A percentile compares a stretch with the other conserved stretches of the same genome.
Conservation (phyloP, 2,797 vertebrate genomes). For the Acipenser oxyrinchus region DNA sequence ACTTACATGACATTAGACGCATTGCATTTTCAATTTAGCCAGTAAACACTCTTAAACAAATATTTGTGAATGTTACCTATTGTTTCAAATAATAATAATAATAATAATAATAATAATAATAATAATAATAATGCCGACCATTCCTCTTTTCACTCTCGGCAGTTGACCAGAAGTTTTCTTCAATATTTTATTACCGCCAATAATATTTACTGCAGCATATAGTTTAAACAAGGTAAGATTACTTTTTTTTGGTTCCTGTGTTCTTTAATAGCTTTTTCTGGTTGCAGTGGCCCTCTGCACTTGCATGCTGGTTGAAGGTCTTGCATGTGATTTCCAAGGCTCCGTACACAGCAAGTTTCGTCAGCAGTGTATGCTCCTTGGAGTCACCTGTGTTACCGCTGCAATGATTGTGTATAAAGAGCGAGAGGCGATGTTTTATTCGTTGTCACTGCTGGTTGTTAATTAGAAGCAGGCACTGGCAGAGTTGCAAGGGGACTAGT, state of each 20-base stretch:
- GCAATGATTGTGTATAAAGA: not conserved
- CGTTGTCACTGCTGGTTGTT: no score
- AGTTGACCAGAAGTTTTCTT: slow-evolving; percentile 78
- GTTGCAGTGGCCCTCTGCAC: not conserved
- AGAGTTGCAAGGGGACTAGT: no score
- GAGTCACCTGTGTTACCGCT: slow-evolving; percentile 71
- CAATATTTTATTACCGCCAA: slow-evolving; percentile 73
- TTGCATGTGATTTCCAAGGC: slow-evolving; percentile 16
- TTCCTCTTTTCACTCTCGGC: slow-evolving; percentile 39
- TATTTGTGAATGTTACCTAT: no score
- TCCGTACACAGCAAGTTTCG: slow-evolving; percentile 61
- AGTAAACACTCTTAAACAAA: no score
- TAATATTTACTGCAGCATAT: slow-evolving; percentile 77
- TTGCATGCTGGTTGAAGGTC: not conserved
- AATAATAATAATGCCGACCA: not conserved
- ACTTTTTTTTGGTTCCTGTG: slow-evolving; percentile 3
- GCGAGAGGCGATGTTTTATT: no score
- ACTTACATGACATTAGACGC: no score
- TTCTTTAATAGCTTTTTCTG: not conserved
- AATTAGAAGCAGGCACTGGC: no score
- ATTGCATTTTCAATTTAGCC: no score
- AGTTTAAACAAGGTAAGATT: slow-evolving; percentile 73
- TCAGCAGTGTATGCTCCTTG: slow-evolving; percentile 71
- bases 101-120: no score
- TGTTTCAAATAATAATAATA: no score